These are phyloP conservation scores for Eristalis pertinax DNA, from an alignment of 2,888 invertebrate genomes.

Conservation along the genomic window DNA sequence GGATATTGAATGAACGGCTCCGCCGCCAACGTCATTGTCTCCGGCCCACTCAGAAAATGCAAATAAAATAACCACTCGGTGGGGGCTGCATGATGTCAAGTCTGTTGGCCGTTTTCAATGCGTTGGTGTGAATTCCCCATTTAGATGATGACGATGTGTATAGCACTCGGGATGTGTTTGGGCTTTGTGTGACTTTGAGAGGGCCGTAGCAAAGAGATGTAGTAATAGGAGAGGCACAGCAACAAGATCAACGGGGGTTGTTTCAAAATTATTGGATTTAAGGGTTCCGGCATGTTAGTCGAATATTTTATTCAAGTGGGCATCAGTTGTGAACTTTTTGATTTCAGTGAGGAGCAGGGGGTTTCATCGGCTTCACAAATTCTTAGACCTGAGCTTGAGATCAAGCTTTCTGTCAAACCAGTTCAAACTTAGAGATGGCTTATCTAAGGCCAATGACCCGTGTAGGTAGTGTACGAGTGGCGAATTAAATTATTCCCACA, in stretches of 20 bases:
- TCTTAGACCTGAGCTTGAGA: too few relatives aligned
- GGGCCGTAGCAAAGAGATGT: not conserved
- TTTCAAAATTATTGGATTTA: not conserved
- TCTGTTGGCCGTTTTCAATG: not conserved
- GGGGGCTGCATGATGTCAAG: not conserved
- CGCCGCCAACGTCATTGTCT: slow-evolving; percentile 5
- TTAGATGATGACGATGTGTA: not conserved
- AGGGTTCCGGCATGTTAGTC: too few relatives aligned
- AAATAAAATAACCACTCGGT: not conserved
- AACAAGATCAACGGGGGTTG: not conserved
- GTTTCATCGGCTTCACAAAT: too few relatives aligned
- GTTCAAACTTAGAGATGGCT: too few relatives aligned
- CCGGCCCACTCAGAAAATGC: slow-evolving; percentile 9
- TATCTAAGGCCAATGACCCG: too few relatives aligned
- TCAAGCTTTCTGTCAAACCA: too few relatives aligned
- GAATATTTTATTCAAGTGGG: too few relatives aligned
- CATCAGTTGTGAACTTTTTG: too few relatives aligned
- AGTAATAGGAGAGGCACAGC: not conserved
- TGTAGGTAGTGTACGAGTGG: too few relatives aligned
- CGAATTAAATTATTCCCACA: too few relatives aligned
- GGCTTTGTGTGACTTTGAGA: not conserved
- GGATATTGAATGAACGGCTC: slow-evolving; percentile 19
- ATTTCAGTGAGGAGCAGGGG: too few relatives aligned
- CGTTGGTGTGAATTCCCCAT: not conserved
- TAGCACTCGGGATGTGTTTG: not conserved